Percentiles rank a stretch among this genome's conserved stretches.
phyloP scores from a whole-genome alignment of 2,888 invertebrate species.

The Poecilobothrus nobilitatus region DNA sequence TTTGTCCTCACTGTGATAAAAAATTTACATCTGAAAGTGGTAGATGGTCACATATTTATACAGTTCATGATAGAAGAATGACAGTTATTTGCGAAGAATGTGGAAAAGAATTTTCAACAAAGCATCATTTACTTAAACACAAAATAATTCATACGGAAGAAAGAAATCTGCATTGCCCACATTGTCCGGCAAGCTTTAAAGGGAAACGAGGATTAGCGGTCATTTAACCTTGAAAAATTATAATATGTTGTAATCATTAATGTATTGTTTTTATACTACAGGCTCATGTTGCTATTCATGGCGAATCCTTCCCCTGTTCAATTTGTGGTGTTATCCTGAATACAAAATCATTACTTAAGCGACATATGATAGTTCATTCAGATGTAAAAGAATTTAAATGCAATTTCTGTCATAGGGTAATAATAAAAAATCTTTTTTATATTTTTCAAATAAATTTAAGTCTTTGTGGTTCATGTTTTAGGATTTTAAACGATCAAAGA shows the following conservation, averaged over 20 bases:
- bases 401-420: slow-evolving; percentile 34
- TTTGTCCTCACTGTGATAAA: background rate
- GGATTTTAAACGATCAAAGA: slow-evolving; percentile 40
- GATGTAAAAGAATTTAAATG: slow-evolving; percentile 39
- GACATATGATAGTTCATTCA: slow-evolving; percentile 43
- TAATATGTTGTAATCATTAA: background rate
- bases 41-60: background rate
- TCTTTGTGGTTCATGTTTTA: slow-evolving; percentile 14
- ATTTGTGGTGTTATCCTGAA: slow-evolving; percentile 42
- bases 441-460: too few relatives aligned
- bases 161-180: background rate
- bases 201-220: background rate
- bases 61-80: background rate
- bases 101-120: slow-evolving; percentile 8
- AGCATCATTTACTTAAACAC: background rate
- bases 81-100: slow-evolving; percentile 4
- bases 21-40: background rate
- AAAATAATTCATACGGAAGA: background rate
- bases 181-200: slow-evolving; percentile 4
- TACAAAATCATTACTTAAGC: slow-evolving; percentile 44
- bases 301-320: slow-evolving; percentile 42
- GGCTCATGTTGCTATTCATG: slow-evolving; percentile 45
- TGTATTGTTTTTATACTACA: slow-evolving; percentile 16
- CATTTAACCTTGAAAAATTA: background rate
- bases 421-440: too few relatives aligned